These are phyloP conservation scores for Achlya flavicornis DNA, from an alignment of 2,888 invertebrate genomes.

Conservation along the genomic window DNA sequence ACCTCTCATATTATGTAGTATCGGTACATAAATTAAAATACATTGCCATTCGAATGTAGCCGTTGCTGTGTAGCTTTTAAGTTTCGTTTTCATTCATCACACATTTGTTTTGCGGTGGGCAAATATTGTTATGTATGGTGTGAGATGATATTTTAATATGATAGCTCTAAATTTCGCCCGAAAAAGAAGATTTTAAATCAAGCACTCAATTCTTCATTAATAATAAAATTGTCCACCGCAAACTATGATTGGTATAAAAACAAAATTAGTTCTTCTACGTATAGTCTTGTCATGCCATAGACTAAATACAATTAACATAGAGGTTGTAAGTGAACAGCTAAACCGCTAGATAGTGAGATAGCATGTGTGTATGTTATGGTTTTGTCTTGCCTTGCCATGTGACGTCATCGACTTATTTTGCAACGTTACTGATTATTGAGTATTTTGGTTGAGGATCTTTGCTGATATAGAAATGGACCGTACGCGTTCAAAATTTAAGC, in stretches of 20 bases:
- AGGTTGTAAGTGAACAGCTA: constrained; percentile 1
- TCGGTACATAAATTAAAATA: neutral
- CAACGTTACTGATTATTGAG: no score
- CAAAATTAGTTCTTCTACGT: neutral
- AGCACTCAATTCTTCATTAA: no score
- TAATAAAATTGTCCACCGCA: neutral
- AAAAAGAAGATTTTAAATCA: no score
- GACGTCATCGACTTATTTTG: no score
- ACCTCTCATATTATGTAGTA: neutral
- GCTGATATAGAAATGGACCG: no score
- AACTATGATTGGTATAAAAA: neutral
- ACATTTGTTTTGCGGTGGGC: neutral
- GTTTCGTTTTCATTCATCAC: neutral
- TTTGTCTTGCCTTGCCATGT: neutral
- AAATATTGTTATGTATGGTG: neutral
- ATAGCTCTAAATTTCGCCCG: no score
- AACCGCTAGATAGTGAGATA: constrained; percentile 6
- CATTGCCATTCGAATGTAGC: neutral
- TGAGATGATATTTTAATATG: no score
- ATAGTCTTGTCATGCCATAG: constrained; percentile 4
- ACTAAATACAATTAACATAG: constrained; percentile 3
- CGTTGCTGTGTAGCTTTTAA: neutral
- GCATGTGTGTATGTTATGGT: constrained; percentile 1
- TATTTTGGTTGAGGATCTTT: no score
- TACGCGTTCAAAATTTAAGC: no score